These are phyloP conservation scores for Tillus elongatus DNA, from an alignment of 2,888 invertebrate species.

Conservation along the genomic window DNA sequence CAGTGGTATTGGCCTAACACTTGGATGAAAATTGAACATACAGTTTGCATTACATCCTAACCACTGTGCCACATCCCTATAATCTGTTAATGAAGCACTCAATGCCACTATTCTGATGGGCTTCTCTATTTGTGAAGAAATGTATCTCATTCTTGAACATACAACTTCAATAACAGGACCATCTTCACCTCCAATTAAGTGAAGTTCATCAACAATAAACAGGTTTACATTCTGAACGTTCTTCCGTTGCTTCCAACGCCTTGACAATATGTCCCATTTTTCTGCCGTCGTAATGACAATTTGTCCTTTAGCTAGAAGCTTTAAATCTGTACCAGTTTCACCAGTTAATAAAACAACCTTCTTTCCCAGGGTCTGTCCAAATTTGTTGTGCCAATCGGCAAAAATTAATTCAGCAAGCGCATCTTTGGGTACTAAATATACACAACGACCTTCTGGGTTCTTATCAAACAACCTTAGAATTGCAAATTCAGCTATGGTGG, in stretches of 20 bases:
- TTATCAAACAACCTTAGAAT: constrained; percentile 69
- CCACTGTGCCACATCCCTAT: constrained; percentile 93
- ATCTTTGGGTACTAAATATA: constrained; percentile 89
- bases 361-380: constrained; percentile 68
- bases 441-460: constrained; percentile 71
- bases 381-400: constrained; percentile 86
- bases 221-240: constrained; percentile 95
- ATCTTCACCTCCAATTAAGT: constrained; percentile 80
- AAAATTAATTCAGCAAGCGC: constrained; percentile 83
- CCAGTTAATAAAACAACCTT: constrained; percentile 90
- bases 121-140: constrained; percentile 85
- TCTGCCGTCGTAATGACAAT: constrained; percentile 96
- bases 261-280: constrained; percentile 96
- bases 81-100: constrained; percentile 88
- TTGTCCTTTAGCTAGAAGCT: constrained; percentile 84
- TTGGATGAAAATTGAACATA: constrained; percentile 98
- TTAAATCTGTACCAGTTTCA: constrained; percentile 95
- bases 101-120: constrained; percentile 90
- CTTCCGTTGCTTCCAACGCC: constrained; percentile 98
- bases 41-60: constrained; percentile 87
- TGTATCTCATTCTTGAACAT: constrained; percentile 88
- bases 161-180: constrained; percentile 91
- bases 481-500: constrained; percentile 93
- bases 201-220: constrained; percentile 94
- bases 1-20: constrained; percentile 88